Percentiles rank a stretch among this genome's conserved stretches.
These are phyloP conservation scores for Amphiduros pacificus DNA, from an alignment of 2,888 invertebrate genomes.

Conservation along the genomic window DNA sequence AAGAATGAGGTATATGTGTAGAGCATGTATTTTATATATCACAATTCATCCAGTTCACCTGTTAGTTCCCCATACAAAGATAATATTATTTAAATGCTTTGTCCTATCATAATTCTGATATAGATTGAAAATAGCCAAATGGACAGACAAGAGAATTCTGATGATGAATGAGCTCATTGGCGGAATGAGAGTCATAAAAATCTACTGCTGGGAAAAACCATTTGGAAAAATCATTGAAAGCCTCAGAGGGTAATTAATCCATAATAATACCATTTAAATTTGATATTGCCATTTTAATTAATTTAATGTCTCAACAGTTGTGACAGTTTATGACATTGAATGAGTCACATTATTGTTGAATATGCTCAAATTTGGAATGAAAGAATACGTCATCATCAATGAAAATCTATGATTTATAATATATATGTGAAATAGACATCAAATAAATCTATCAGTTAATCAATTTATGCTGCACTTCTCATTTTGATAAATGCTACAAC, in stretches of 20 bases:
- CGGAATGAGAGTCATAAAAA: conserved; percentile 90
- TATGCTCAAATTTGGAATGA: background rate
- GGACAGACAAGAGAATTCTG: conserved; percentile 81
- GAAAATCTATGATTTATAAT: too few species aligned
- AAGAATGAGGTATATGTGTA: background rate
- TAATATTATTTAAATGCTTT: background rate
- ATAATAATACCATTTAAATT: background rate
- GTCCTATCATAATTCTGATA: background rate
- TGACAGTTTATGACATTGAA: background rate
- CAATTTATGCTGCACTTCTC: too few species aligned
- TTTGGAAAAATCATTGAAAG: background rate
- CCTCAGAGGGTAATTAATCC: conserved; percentile 5
- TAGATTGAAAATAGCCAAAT: background rate
- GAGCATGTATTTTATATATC: background rate
- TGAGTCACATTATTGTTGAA: background rate
- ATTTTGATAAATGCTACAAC: too few species aligned
- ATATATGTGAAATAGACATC: background rate
- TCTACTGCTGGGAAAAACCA: conserved; percentile 80
- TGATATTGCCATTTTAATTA: background rate
- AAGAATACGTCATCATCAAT: too few species aligned
- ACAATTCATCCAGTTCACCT: too few species aligned
- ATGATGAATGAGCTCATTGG: conserved; percentile 89
- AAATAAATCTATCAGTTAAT: too few species aligned
- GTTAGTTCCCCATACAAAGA: too few species aligned
- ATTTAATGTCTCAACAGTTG: background rate